Evolutionary conservation across 2,888 invertebrate genomes (phyloP), one percentile per base, ranked within the genome.

Genomic region (Mythimna pallens): DNA sequence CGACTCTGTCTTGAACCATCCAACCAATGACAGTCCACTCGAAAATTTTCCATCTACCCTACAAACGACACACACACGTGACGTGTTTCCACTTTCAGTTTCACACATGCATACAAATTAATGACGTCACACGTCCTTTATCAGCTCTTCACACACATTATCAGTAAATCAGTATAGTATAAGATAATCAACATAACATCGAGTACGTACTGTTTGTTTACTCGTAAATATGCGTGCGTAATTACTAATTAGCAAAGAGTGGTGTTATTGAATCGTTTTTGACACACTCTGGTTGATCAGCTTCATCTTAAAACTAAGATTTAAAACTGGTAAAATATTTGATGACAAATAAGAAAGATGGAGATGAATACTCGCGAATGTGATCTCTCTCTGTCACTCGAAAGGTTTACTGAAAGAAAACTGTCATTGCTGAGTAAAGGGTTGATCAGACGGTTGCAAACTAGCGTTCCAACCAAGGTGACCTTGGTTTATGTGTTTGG

Each of bases 141-240:
- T 69, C 65, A 74, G 2, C 25, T 57, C 50, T 50, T 68, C 54
- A 59, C 62, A 22, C 34, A 17, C 22, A 52, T 47, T 68, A 83
- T 81, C 80, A 67, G 63, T 64, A 57, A 57, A 83, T 83, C 81
- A 61, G 73, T 70, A 62, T 63, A 65, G 54, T 66, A 58, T 30
- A 34, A 73, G 58, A 80, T 76, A 64, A 72, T 67, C 59, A 65
- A 64, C 61, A 61, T 34, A 57, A 66, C 52, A 67, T 63, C 36
- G 43, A 65, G 47, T 80, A 61, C 68, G 34, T 52, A 20, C n/a
- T 82, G 73, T 83, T 83, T 81, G 58, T 81, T 80, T 80, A 79
- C 74, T 62, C 2, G 17, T 55, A 34, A n/a, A 12, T 17, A 36
- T n/a, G 78, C 43, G 17, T 72, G 3, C 7, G 62, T 73, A 22